phyloP scores from a whole-genome alignment of 2,113 vertebrate species.

The Campylorhamphus procurvoides region DNA sequence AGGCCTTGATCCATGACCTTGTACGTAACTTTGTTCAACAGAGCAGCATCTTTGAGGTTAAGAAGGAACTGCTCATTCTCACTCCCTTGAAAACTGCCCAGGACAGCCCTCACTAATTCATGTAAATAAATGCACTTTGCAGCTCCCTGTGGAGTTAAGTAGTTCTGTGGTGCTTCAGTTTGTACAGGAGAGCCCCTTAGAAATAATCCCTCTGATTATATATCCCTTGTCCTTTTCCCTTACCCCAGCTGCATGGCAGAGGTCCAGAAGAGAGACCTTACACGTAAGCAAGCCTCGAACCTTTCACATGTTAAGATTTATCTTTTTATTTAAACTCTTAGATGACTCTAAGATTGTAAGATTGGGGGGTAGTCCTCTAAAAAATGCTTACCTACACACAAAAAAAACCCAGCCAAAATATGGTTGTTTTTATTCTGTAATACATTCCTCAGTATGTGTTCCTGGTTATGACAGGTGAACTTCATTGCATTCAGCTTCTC shows the following conservation, averaged over 20 bases:
- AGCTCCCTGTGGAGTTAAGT: not conserved
- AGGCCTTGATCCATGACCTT: not conserved
- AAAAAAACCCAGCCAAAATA: rapidly evolving
- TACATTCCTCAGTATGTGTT: not conserved
- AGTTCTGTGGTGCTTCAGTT: not conserved
- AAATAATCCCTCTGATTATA: not conserved
- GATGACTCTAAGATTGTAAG: not conserved
- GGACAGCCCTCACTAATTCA: not conserved
- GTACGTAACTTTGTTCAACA: not conserved
- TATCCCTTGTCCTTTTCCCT: not conserved
- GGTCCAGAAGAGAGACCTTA: not conserved
- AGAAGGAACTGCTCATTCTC: not conserved
- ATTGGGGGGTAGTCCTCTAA: not conserved
- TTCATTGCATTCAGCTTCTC: not conserved
- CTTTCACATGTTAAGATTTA: not conserved
- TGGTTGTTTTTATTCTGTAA: not conserved
- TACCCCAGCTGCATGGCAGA: not conserved
- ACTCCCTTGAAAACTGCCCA: not conserved
- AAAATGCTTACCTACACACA: not conserved
- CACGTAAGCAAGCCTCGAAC: not conserved
- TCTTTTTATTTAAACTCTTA: not conserved
- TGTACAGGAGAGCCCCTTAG: not conserved
- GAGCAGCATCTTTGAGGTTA: not conserved
- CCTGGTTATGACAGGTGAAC: not conserved
- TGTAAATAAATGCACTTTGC: not conserved